Evolutionary conservation across 2,113 vertebrate genomes (phyloP), one percentile per base, ranked within the genome.

Genomic region (Marmota flaviventris): DNA sequence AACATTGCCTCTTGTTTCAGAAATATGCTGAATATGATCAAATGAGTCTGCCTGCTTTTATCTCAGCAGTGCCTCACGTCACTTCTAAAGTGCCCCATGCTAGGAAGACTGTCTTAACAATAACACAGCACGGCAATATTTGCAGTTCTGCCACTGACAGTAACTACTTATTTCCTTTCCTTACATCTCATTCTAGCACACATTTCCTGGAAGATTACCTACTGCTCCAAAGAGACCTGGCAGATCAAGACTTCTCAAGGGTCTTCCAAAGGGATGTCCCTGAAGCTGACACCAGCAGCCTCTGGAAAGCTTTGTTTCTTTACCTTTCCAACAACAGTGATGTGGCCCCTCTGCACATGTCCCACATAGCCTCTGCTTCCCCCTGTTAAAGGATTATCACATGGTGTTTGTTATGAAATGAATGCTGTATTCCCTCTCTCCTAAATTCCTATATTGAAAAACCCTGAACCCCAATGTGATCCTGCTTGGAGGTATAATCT

Each of bases 121-220:
- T 42, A 48, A 75, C 58, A 78, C 11, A n/a, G 32, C n/a, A 22
- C 42, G 56, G 37, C 22, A 78, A 72, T 81, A 48, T 69, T 48
- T 27, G 42, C 27, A 22, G 12, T 69, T 95, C 75, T 17, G 13
- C 48, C 34, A 29, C 32, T 25, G 27, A 77, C 12, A 17, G 6
- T 53, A 89, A 95, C 70, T 69, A 51, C 92, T 53, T 25, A 81
- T 78, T 81, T 94, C n/a, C 61, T 81, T 83, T 89, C 76, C 18
- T 73, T 81, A 73, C 53, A 69, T 29, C 34, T 32, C 70, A 86
- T 37, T 77, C 79, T 72, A 51, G 63, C 5, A 13, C 18, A 70
- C 25, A 20, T 53, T 76, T 78, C 75, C 82, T 58, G n/a, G 45
- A 89, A 85, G 63, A 37, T 37, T 63, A 17, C 67, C 72, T 81